A percentile compares a stretch with the other conserved stretches of the same genome.
These are phyloP conservation scores for Alces alces DNA, from an alignment of 2,113 vertebrate genomes.

Conservation along the genomic window DNA sequence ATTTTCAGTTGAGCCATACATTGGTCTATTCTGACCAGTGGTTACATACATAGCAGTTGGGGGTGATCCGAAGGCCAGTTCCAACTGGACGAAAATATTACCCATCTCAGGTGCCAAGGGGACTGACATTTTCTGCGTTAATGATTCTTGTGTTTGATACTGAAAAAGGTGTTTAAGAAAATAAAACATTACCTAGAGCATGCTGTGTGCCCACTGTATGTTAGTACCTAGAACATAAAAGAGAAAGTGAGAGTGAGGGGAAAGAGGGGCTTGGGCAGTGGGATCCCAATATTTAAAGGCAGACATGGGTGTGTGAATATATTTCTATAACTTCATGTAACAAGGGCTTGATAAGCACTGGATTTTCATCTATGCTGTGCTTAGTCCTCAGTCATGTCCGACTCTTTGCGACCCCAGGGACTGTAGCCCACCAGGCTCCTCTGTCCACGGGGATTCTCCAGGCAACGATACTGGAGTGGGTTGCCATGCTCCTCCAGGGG, in stretches of 20 bases:
- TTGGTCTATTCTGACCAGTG: background rate
- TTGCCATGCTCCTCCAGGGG: background rate
- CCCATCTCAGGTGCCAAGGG: background rate
- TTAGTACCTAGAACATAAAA: background rate
- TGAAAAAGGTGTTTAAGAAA: background rate
- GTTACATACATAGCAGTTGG: background rate
- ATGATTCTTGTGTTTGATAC: background rate
- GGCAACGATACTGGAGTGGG: background rate
- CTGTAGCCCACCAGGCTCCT: background rate
- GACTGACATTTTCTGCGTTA: background rate
- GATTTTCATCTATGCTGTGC: background rate
- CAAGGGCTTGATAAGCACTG: background rate
- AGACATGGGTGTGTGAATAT: background rate
- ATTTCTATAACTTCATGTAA: background rate
- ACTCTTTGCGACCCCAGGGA: background rate
- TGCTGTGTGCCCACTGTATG: accelerated
- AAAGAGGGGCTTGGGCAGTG: background rate
- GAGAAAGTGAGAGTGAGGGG: background rate
- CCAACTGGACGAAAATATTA: background rate
- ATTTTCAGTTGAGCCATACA: background rate
- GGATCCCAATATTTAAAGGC: background rate
- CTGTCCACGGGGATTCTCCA: background rate
- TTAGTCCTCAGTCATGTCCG: background rate
- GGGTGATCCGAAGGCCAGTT: background rate
- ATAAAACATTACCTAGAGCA: background rate